These are phyloP conservation scores for Danaus melanippus DNA, from an alignment of 1,140 invertebrate species.

Conservation along the genomic window DNA sequence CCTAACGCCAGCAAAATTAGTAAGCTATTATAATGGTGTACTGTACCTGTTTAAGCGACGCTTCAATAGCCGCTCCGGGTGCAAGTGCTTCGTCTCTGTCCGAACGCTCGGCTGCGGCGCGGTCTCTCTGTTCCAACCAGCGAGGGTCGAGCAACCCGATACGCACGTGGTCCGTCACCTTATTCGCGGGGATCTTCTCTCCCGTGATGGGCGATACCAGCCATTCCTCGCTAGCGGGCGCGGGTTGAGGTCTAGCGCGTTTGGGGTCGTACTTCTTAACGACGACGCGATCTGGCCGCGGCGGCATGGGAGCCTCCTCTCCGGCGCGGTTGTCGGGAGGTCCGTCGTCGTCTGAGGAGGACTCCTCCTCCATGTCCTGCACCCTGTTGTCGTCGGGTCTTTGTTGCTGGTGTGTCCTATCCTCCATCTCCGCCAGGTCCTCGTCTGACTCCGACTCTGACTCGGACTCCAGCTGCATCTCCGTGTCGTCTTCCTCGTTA, in stretches of 20 bases:
- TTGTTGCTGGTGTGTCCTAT: conserved; percentile 72
- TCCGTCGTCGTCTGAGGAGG: conserved; percentile 83
- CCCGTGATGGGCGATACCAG: conserved; percentile 98
- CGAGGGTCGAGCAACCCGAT: conserved; percentile 97
- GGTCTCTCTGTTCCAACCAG: conserved; percentile 97
- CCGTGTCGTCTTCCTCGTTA: conserved; percentile 75
- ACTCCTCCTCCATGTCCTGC: conserved; percentile 94
- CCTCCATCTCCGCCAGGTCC: conserved; percentile 79
- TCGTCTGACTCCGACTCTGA: conserved; percentile 77
- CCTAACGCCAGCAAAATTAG: no score
- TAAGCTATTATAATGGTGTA: no score
- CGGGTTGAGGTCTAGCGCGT: conserved; percentile 73
- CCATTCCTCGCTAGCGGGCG: conserved; percentile 85
- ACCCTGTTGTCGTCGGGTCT: conserved; percentile 70
- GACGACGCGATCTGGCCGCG: conserved; percentile 94
- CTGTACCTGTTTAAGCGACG: conserved; percentile 83
- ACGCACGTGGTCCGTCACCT: conserved; percentile 98
- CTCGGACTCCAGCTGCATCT: conserved; percentile 78
- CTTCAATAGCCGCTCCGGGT: conserved; percentile 87
- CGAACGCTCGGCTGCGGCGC: conserved; percentile 62
- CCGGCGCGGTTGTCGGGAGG: conserved; percentile 70
- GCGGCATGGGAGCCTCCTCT: conserved; percentile 84
- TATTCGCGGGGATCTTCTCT: conserved; percentile 96
- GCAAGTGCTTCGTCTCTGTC: conserved; percentile 66
- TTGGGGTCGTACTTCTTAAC: conserved; percentile 99